These are phyloP conservation scores for Dendronephthya gigantea DNA, from an alignment of 64 coral and sea anemone genomes.

Conservation along the genomic window DNA sequence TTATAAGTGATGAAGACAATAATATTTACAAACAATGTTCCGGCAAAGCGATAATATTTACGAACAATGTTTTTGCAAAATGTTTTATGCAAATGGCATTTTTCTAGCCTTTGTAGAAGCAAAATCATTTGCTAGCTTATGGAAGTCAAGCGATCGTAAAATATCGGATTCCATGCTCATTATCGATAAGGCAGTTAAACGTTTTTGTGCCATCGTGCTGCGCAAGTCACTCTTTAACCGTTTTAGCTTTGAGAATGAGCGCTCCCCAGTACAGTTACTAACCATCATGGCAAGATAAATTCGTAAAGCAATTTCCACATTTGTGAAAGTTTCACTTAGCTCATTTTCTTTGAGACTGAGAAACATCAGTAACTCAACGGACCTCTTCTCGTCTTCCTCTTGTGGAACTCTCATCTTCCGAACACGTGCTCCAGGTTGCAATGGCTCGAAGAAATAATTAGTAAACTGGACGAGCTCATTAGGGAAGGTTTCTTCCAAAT, in stretches of 20 bases:
- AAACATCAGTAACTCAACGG: neutral
- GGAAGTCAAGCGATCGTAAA: neutral
- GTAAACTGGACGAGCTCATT: neutral
- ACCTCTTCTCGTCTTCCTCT: neutral
- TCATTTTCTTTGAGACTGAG: neutral
- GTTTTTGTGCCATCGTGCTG: neutral
- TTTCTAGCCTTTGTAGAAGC: neutral
- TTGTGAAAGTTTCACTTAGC: constrained; percentile 10
- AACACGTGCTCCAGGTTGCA: neutral
- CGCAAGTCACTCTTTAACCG: neutral
- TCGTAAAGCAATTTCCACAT: constrained; percentile 8
- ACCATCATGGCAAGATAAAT: neutral
- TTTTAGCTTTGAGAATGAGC: neutral
- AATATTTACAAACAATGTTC: neutral
- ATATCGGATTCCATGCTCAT: neutral
- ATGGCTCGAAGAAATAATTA: constrained; percentile 8
- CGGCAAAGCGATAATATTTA: too few relatives aligned
- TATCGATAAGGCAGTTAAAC: neutral
- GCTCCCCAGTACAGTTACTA: constrained; percentile 4
- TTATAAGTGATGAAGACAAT: neutral
- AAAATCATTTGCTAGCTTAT: neutral
- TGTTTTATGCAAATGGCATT: neutral
- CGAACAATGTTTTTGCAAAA: neutral
- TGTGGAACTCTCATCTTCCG: constrained; percentile 5
- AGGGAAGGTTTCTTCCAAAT: neutral